phyloP scores from a whole-genome alignment of 2,797 vertebrate genomes.

The Harpagifer antarcticus region DNA sequence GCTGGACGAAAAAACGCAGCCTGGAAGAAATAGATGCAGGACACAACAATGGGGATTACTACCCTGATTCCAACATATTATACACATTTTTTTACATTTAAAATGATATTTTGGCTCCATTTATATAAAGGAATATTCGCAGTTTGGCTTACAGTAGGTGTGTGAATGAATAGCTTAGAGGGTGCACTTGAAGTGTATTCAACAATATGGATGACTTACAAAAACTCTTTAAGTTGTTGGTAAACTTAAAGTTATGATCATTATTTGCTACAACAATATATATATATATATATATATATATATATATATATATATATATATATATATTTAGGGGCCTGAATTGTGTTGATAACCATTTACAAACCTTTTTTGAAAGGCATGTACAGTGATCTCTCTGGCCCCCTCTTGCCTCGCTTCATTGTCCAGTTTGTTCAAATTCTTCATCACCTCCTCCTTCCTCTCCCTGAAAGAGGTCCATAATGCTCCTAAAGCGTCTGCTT shows the following conservation, averaged over 20 bases:
- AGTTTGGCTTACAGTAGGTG: slow-evolving; percentile 1
- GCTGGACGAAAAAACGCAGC: slow-evolving; percentile 91
- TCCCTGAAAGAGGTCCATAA: slow-evolving; percentile 89
- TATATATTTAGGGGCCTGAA: background rate
- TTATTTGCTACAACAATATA: background rate
- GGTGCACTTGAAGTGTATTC: slow-evolving; percentile 6
- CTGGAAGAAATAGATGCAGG: slow-evolving; percentile 78
- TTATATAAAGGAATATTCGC: slow-evolving; percentile 4
- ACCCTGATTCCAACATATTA: slow-evolving; percentile 43
- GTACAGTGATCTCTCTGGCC: slow-evolving; percentile 87
- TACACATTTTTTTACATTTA: slow-evolving; percentile 31
- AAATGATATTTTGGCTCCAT: slow-evolving; percentile 24
- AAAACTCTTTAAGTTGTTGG: too few species aligned
- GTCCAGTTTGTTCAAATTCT: slow-evolving; percentile 89
- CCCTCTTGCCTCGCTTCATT: slow-evolving; percentile 84
- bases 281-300: background rate
- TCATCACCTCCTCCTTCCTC: slow-evolving; percentile 90
- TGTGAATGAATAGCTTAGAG: slow-evolving; percentile 17
- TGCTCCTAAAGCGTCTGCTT: slow-evolving; percentile 90
- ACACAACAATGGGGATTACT: slow-evolving; percentile 67
- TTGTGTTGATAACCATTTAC: background rate
- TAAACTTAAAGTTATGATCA: too few species aligned
- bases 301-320: background rate
- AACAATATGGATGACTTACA: background rate
- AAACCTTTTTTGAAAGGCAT: slow-evolving; percentile 94